phyloP scores from a whole-genome alignment of 1,140 invertebrate species.

The Formica exsecta region DNA sequence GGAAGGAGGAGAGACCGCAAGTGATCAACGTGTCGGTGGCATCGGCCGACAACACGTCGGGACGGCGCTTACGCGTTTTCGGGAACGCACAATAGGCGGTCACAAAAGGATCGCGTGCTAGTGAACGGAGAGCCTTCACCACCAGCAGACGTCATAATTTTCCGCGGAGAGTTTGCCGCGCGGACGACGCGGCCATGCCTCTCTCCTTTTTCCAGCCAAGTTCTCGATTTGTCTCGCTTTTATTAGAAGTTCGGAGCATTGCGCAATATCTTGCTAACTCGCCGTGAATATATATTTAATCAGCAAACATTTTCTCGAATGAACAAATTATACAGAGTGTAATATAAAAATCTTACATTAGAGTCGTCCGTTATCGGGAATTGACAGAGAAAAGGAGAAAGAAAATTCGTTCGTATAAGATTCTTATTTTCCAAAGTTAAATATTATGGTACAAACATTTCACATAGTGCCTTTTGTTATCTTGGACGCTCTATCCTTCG shows the following conservation, averaged over 20 bases:
- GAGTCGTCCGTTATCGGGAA: no score
- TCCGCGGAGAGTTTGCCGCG: conserved; percentile 43
- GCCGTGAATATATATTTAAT: conserved; percentile 4
- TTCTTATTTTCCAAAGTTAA: conserved; percentile 23
- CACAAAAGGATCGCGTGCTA: conserved; percentile 64
- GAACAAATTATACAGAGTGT: conserved; percentile 9
- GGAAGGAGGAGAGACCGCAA: conserved; percentile 42
- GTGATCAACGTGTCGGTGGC: conserved; percentile 66
- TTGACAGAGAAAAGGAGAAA: background rate
- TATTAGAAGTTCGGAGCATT: conserved; percentile 2
- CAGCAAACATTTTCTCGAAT: conserved; percentile 32
- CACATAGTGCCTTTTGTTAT: conserved; percentile 18
- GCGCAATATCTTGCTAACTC: conserved; percentile 15
- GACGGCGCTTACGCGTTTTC: conserved; percentile 55
- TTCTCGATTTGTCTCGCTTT: conserved; percentile 27
- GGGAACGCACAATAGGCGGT: conserved; percentile 61
- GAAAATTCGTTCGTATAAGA: no score
- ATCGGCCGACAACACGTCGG: conserved; percentile 9
- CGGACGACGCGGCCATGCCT: background rate
- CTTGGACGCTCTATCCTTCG: background rate
- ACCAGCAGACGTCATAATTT: conserved; percentile 68
- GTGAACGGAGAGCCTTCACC: conserved; percentile 45
- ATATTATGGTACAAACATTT: conserved; percentile 22
- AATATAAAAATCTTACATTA: background rate
- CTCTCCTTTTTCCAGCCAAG: conserved; percentile 2